phyloP scores from a whole-genome alignment of 2,113 vertebrate species.

The Butorides virescens region DNA sequence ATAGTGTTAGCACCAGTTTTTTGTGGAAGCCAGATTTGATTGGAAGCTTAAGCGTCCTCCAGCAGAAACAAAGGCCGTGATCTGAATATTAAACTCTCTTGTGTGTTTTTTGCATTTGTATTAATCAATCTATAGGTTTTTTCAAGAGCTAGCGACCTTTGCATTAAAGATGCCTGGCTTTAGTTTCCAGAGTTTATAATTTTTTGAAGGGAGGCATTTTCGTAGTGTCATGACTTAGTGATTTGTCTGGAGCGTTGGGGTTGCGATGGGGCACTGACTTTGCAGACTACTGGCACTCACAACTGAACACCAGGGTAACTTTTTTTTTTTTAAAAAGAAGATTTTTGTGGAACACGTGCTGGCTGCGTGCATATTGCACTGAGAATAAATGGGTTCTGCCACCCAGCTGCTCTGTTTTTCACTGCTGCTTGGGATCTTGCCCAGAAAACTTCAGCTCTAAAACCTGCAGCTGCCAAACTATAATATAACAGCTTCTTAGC shows the following conservation, averaged over 20 bases:
- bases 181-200: background rate
- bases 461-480: conserved; percentile 33
- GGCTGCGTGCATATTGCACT: background rate
- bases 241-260: background rate
- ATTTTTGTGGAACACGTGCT: background rate
- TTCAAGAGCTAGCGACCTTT: background rate
- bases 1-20: background rate
- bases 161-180: background rate
- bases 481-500: conserved; percentile 46
- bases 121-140: background rate
- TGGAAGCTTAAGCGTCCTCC: background rate
- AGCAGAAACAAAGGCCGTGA: background rate
- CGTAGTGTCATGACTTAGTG: background rate
- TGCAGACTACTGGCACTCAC: background rate
- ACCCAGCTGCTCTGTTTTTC: background rate
- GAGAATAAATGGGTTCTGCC: conserved; percentile 4
- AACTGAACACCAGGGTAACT: background rate
- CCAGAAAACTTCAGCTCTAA: conserved; percentile 36
- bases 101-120: background rate
- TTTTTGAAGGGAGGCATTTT: background rate
- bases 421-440: conserved; percentile 20
- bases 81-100: background rate
- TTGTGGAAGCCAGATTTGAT: background rate
- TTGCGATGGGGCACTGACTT: background rate
- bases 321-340: background rate